These are phyloP conservation scores for Climacteris rufus DNA, from an alignment of 2,113 vertebrate genomes.

Conservation along the genomic window DNA sequence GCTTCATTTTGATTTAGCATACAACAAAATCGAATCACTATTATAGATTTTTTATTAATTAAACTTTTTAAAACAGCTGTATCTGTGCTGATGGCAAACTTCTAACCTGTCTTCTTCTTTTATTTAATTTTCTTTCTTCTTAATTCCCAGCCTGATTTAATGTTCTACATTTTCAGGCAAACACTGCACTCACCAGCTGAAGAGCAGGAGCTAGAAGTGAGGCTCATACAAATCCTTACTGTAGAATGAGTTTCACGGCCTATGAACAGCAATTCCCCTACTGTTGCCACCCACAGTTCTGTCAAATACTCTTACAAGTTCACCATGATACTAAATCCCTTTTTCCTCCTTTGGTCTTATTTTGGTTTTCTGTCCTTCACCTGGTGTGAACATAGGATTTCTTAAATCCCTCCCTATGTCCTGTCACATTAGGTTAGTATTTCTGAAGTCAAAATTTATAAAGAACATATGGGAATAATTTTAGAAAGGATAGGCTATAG, in stretches of 20 bases:
- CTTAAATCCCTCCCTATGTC: not conserved
- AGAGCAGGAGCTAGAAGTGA: not conserved
- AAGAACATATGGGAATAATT: not conserved
- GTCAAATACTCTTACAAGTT: not conserved
- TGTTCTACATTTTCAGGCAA: not conserved
- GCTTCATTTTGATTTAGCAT: constrained; percentile 38
- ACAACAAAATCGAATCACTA: constrained; percentile 33
- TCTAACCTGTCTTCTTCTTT: constrained; percentile 5
- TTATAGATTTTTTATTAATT: constrained; percentile 18
- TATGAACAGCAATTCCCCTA: not conserved
- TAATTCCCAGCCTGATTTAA: not conserved
- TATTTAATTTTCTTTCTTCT: not conserved
- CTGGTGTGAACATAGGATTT: not conserved
- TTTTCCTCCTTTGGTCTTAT: not conserved
- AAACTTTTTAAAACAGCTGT: constrained; percentile 1
- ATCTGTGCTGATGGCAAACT: not conserved
- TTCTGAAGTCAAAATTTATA: not conserved
- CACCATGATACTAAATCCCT: not conserved
- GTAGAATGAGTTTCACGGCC: not conserved
- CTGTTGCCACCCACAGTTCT: not conserved
- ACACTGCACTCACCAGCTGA: not conserved
- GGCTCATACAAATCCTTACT: not conserved
- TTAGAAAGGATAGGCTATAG: not conserved
- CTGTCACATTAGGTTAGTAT: not conserved
- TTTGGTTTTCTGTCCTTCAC: not conserved